A percentile compares a stretch with the other conserved stretches of the same genome.
Conservation (phyloP, 2,113 vertebrate species). For the Equus quagga region DNA sequence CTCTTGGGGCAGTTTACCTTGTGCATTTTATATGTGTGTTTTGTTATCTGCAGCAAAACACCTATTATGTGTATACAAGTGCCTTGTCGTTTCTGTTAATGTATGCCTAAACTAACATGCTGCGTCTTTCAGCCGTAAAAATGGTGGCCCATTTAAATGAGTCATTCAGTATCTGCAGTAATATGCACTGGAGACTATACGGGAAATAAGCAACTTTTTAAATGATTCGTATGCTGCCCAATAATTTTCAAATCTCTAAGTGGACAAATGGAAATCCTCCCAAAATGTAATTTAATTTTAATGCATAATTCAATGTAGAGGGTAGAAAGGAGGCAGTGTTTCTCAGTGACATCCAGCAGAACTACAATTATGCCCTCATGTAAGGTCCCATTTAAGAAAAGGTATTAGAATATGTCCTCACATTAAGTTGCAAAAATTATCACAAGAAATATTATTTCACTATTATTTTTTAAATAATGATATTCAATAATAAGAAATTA, state of each 20-base stretch:
- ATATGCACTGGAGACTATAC: background rate
- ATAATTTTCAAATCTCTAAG: constrained; percentile 13
- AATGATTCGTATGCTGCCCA: background rate
- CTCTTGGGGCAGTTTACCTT: background rate
- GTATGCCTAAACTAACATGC: background rate
- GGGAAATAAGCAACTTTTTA: background rate
- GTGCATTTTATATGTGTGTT: background rate
- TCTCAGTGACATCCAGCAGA: background rate
- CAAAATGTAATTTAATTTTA: background rate
- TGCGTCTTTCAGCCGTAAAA: background rate
- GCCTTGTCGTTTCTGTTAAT: background rate
- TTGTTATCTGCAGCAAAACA: background rate
- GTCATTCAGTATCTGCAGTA: background rate
- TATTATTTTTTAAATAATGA: background rate
- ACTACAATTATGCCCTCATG: background rate
- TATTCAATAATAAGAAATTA: background rate
- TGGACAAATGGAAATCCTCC: background rate
- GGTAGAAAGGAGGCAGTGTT: rapidly evolving
- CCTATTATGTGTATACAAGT: background rate
- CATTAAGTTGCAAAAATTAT: background rate
- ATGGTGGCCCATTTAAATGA: background rate
- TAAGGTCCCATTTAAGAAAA: background rate
- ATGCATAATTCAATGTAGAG: background rate
- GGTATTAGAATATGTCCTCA: background rate
- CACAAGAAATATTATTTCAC: background rate